Conservation (phyloP, 1,140 invertebrate genomes). For the Drosophila fuyamai region DNA sequence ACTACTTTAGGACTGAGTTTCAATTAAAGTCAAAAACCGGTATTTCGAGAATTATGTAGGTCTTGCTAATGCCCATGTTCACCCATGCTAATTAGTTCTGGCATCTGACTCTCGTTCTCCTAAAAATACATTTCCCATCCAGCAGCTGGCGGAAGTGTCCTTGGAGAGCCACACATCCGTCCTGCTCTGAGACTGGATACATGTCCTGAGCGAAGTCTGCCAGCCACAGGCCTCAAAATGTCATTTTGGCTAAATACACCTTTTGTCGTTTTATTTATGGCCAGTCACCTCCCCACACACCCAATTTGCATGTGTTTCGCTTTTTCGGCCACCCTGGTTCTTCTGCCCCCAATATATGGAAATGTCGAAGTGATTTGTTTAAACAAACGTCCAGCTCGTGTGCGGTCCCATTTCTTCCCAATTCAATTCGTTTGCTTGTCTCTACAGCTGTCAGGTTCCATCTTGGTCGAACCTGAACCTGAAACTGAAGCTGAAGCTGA, state of each 20-base stretch:
- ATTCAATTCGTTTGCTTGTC: conserved; percentile 56
- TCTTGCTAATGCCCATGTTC: no score
- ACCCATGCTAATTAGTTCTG: no score
- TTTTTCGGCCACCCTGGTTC: neutral
- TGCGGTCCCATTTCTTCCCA: conserved; percentile 24
- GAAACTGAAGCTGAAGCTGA: conserved; percentile 3
- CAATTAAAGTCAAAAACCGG: no score
- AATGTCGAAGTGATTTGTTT: conserved; percentile 68
- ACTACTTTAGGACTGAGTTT: no score
- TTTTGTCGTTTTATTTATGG: conserved; percentile 76
- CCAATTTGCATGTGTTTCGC: conserved; percentile 45
- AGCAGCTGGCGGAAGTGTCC: neutral
- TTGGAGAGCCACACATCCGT: neutral
- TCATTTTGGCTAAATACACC: conserved; percentile 71
- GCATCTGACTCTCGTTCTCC: no score
- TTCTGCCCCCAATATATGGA: neutral
- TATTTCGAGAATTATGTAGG: no score
- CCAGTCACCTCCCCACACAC: conserved; percentile 11
- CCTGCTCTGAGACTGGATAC: neutral
- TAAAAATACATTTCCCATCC: neutral
- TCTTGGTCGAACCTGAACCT: conserved; percentile 41
- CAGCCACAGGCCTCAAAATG: conserved; percentile 40
- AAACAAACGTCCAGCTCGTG: conserved; percentile 61
- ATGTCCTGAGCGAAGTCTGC: conserved; percentile 30
- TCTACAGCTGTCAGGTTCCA: conserved; percentile 71